Conservation (phyloP, 2,113 vertebrate genomes). For the Pluvialis apricaria region DNA sequence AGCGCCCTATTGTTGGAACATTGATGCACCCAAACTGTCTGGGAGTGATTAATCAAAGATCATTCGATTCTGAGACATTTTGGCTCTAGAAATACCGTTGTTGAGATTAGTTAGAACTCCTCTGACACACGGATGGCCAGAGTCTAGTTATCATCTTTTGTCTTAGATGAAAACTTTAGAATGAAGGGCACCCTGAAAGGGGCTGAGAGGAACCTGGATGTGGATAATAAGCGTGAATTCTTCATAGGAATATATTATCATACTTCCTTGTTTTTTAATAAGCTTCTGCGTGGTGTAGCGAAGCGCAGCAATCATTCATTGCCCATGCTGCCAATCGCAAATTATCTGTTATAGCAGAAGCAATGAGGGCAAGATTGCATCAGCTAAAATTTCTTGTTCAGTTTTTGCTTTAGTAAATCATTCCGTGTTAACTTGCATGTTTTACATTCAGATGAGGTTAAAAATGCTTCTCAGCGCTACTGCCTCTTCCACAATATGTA, state of each 20-base stretch:
- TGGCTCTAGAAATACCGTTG: neutral
- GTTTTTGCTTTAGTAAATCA: neutral
- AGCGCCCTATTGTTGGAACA: neutral
- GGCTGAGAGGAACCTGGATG: neutral
- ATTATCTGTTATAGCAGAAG: neutral
- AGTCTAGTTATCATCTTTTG: neutral
- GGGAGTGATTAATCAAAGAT: neutral
- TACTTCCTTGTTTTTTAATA: neutral
- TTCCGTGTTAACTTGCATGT: neutral
- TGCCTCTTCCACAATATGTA: neutral
- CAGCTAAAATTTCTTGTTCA: neutral
- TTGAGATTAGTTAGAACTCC: neutral
- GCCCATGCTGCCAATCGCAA: neutral
- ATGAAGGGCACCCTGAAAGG: neutral
- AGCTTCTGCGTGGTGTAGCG: neutral
- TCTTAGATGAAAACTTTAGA: neutral
- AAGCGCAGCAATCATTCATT: neutral
- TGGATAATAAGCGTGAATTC: neutral
- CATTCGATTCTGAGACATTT: neutral
- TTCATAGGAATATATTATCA: neutral
- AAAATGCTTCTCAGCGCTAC: neutral
- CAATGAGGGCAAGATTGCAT: neutral
- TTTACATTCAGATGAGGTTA: neutral
- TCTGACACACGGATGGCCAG: neutral
- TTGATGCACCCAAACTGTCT: neutral